Evolutionary conservation across 2,888 invertebrate species (phyloP), one percentile per base, ranked within the genome.

Genomic region (Drepana falcataria): DNA sequence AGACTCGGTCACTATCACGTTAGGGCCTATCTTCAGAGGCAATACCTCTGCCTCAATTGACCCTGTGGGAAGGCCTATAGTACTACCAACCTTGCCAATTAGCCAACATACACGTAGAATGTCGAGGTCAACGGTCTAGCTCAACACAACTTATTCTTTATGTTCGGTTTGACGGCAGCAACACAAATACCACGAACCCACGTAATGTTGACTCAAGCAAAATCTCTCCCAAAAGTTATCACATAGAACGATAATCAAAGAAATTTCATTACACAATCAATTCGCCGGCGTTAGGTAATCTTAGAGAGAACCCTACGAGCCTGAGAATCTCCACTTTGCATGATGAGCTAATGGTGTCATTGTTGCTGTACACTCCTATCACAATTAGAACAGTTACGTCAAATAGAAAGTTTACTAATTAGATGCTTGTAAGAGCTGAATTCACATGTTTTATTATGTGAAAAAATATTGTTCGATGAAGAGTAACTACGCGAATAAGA

Each of bases 361-460:
- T 63, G 68, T 70, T 67, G 60, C 58, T 53, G 41, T 9, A 57
- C 21, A 21, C 49, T 55, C 49, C 44, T 48, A 57, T 53, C 55
- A 53, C 57, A 59, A 59, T 59, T 61, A 55, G 62, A 40, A 55
- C 59, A 55, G 62, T 65, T 63, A 59, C 59, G 59, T 63, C 62
- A 64, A 49, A 21, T 44, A 64, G 63, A 63, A 63, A 63, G 63
- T 59, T 49, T 52, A 47, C 52, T 52, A 55, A 47, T 52, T 54
- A 61, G 58, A 55, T 56, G 62, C 44, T 44, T 44, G 44, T 44
- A 44, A 44, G 9, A 44, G 9, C 9, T 6, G 3, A 44, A 44
- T 44, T 44, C 44, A 9, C 44, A 44, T 44, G 44, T 44, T 44
- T 44, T 44, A 44, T 2, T 44, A 9, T 44, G 44, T 44, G 44